Conservation (phyloP, 1,140 invertebrate genomes). For the Leptoteleia sp. region DNA sequence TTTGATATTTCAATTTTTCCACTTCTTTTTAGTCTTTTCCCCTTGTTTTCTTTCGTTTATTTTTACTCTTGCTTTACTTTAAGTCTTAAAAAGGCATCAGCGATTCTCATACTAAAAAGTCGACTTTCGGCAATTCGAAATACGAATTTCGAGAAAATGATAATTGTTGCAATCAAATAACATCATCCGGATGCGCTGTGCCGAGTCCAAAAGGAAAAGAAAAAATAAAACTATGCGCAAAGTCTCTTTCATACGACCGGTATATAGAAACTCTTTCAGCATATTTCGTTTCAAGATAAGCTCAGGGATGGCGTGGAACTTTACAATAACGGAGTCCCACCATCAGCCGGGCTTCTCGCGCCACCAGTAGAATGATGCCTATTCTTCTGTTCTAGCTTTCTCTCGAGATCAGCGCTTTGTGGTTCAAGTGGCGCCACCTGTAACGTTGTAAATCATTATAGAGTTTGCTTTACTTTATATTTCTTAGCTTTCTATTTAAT, state of each 20-base stretch:
- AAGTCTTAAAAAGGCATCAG: slow-evolving; percentile 55
- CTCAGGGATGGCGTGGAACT: slow-evolving; percentile 56
- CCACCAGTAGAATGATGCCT: slow-evolving; percentile 64
- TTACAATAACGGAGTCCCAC: slow-evolving; percentile 52
- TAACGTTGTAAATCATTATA: too few relatives aligned
- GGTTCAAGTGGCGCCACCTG: slow-evolving; percentile 61
- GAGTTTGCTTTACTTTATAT: too few relatives aligned
- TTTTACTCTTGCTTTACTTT: slow-evolving; percentile 14
- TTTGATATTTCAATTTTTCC: too few relatives aligned
- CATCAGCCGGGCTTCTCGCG: slow-evolving; percentile 51
- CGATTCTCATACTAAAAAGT: slow-evolving; percentile 42
- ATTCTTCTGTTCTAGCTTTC: slow-evolving; percentile 58
- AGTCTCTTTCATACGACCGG: slow-evolving; percentile 36
- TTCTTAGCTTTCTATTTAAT: too few relatives aligned
- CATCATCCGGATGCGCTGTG: slow-evolving; percentile 17
- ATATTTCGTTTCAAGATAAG: slow-evolving; percentile 54
- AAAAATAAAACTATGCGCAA: slow-evolving; percentile 38
- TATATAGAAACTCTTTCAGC: slow-evolving; percentile 56
- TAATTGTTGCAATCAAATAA: slow-evolving; percentile 24
- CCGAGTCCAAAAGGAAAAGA: slow-evolving; percentile 44
- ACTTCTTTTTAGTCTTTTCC: slow-evolving; percentile 1
- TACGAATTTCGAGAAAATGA: slow-evolving; percentile 20
- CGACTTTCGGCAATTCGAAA: slow-evolving; percentile 8
- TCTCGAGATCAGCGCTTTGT: slow-evolving; percentile 29
- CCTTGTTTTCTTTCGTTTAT: not conserved